phyloP scores from a whole-genome alignment of 2,113 vertebrate genomes.

The Atrichornis clamosus region DNA sequence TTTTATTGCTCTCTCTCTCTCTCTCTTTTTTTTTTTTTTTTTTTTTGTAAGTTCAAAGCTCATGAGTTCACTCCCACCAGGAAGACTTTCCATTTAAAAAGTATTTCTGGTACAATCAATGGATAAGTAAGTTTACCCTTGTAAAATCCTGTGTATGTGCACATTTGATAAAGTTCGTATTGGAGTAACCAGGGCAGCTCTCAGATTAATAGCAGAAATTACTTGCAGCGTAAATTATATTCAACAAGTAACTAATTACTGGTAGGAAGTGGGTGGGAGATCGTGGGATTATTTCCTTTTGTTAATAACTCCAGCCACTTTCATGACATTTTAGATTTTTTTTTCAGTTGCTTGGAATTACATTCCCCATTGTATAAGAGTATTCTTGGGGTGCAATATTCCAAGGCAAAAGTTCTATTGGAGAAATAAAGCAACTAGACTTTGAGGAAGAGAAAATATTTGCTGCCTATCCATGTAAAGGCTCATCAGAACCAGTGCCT shows the following conservation, averaged over 20 bases:
- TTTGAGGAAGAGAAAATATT: not conserved
- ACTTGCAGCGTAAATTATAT: slow-evolving; percentile 52
- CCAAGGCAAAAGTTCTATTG: not conserved
- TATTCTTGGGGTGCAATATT: not conserved
- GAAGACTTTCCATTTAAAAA: not conserved
- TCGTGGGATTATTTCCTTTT: slow-evolving; percentile 29
- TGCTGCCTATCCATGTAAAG: not conserved
- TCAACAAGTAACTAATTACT: slow-evolving; percentile 72
- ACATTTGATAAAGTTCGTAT: not conserved
- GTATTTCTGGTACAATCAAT: not conserved
- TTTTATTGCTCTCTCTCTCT: not conserved
- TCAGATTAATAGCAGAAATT: slow-evolving; percentile 34
- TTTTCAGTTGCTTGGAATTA: not conserved
- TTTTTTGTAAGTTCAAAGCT: not conserved
- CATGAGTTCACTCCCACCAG: not conserved
- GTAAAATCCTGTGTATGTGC: not conserved
- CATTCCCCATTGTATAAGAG: not conserved
- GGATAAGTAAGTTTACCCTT: not conserved
- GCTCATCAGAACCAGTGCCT: slow-evolving; percentile 7
- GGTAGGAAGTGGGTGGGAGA: slow-evolving; percentile 5
- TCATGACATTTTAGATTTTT: not conserved
- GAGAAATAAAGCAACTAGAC: not conserved
- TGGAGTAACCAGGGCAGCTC: not conserved
- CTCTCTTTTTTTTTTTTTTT: not conserved
- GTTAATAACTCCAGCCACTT: not conserved